A percentile compares a stretch with the other conserved stretches of the same genome.
phyloP scores from a whole-genome alignment of 2,797 vertebrate genomes.

The Notolabrus celidotus region DNA sequence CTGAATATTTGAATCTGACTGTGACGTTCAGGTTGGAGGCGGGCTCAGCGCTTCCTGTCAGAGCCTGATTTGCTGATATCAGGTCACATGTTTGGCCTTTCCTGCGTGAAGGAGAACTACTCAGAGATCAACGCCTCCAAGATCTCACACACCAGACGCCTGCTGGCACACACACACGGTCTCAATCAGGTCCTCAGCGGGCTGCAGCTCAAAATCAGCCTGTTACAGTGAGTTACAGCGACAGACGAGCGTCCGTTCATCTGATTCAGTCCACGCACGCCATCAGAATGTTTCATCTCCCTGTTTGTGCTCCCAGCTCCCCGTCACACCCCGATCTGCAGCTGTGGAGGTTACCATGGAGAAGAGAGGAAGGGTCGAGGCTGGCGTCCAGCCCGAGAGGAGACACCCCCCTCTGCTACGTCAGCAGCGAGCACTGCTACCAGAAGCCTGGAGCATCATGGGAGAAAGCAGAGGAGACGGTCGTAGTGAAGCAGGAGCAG shows the following conservation, averaged over 20 bases:
- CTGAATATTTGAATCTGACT: too few relatives aligned
- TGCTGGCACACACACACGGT: constrained; percentile 91
- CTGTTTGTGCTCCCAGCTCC: constrained; percentile 80
- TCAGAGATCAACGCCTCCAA: constrained; percentile 94
- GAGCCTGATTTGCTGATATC: constrained; percentile 93
- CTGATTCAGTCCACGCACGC: too few relatives aligned
- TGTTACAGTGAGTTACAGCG: constrained; percentile 89
- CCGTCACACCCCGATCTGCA: constrained; percentile 93
- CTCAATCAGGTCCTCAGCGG: constrained; percentile 93
- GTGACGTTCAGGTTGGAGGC: constrained; percentile 87
- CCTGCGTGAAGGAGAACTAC: constrained; percentile 95
- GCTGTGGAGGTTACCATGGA: constrained; percentile 96
- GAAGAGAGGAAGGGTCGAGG: constrained; percentile 81
- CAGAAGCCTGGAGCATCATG: constrained; percentile 90
- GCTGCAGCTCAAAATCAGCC: constrained; percentile 95
- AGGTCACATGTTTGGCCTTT: constrained; percentile 95
- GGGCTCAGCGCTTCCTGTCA: constrained; percentile 91
- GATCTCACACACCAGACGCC: constrained; percentile 91
- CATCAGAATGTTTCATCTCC: background rate
- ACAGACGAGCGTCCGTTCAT: too few relatives aligned
- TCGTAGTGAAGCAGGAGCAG: constrained; percentile 46
- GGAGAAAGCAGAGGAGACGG: constrained; percentile 54
- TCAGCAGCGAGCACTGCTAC: constrained; percentile 98
- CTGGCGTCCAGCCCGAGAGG: constrained; percentile 25
- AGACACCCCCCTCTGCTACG: constrained; percentile 87